Conservation (phyloP, 2,113 vertebrate species). For the Psittacula cyanocephala region DNA sequence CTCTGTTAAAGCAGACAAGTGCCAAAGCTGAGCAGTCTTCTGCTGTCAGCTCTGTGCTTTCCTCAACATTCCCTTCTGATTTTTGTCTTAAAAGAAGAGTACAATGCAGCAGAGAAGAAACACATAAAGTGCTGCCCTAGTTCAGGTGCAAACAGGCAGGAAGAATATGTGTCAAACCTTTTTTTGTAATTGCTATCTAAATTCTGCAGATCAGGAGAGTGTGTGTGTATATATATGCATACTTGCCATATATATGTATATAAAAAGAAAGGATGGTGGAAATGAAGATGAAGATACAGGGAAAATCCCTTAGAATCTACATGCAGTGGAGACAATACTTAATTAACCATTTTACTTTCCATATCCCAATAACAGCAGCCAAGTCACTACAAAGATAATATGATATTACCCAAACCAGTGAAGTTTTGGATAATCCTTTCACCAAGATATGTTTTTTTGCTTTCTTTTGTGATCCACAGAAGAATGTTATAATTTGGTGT, state of each 20-base stretch:
- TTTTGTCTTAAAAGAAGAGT: not conserved
- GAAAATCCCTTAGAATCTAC: not conserved
- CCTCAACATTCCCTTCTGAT: not conserved
- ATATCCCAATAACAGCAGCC: not conserved
- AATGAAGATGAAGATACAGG: not conserved
- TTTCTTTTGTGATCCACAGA: not conserved
- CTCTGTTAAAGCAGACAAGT: not conserved
- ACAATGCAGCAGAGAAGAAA: not conserved
- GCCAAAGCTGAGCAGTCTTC: not conserved
- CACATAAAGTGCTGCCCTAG: not conserved
- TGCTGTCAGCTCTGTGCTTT: not conserved
- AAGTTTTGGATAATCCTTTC: not conserved
- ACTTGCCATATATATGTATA: not conserved
- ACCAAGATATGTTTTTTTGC: not conserved
- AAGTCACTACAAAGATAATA: not conserved
- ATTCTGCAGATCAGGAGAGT: not conserved
- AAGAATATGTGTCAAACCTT: not conserved
- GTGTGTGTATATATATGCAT: rapidly evolving
- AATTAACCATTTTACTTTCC: not conserved
- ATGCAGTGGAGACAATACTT: not conserved
- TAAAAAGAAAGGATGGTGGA: not conserved
- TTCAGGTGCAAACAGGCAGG: not conserved
- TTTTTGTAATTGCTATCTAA: not conserved
- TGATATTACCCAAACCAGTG: not conserved
- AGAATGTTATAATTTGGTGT: not conserved